These are phyloP conservation scores for Orthonyx spaldingii DNA, from an alignment of 2,113 vertebrate genomes.

Conservation along the genomic window DNA sequence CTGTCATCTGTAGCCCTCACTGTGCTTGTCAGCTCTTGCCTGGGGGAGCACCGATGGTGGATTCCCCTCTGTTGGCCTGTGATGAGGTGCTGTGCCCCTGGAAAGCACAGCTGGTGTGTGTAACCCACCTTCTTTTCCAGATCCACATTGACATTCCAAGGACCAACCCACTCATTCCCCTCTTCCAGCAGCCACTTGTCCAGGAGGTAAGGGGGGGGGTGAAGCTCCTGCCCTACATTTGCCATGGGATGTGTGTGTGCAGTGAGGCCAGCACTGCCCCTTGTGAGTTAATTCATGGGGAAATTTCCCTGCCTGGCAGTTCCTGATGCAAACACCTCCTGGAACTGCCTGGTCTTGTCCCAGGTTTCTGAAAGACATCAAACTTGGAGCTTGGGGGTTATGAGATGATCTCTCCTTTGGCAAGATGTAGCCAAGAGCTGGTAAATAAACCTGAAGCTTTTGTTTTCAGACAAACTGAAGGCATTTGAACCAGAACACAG, in stretches of 20 bases:
- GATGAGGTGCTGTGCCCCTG: not conserved
- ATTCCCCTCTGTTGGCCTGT: not conserved
- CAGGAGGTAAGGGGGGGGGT: slow-evolving; percentile 85
- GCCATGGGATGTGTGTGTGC: not conserved
- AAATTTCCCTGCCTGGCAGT: not conserved
- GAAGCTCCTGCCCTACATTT: not conserved
- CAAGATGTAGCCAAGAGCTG: not conserved
- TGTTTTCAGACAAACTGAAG: not conserved
- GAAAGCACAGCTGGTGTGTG: not conserved
- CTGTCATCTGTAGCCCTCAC: not conserved
- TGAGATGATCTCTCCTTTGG: not conserved
- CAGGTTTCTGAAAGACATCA: not conserved
- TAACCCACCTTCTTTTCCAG: slow-evolving; percentile 68
- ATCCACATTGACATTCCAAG: slow-evolving; percentile 99
- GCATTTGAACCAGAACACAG: not conserved
- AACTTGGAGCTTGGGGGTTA: not conserved
- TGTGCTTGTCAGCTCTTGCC: not conserved
- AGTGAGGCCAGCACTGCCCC: not conserved
- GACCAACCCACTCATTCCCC: slow-evolving; percentile 95
- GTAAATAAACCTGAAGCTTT: not conserved
- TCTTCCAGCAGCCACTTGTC: slow-evolving; percentile 94
- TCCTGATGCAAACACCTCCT: not conserved
- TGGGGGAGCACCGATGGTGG: not conserved
- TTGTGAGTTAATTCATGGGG: too few relatives aligned
- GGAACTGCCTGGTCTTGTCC: not conserved